phyloP scores from a whole-genome alignment of 2,797 vertebrate species.

The Enteromius treurensis region DNA sequence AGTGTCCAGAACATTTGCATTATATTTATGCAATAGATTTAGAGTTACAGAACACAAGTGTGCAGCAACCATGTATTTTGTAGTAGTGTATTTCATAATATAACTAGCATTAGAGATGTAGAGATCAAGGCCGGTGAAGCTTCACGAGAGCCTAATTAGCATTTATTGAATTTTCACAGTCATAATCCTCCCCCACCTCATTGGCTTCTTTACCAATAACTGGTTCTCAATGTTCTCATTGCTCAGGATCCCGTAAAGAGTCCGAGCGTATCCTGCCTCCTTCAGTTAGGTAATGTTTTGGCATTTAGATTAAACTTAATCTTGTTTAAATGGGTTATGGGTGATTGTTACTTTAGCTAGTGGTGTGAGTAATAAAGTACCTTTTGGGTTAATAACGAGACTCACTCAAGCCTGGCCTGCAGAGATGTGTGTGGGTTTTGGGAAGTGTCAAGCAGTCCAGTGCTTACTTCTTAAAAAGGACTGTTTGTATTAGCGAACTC shows the following conservation, averaged over 20 bases:
- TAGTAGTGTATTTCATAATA: not conserved
- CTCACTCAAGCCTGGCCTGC: constrained; percentile 55
- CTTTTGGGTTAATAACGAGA: constrained; percentile 59
- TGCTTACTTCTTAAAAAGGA: constrained; percentile 69
- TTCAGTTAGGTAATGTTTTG: constrained; percentile 69
- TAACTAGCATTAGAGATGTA: not conserved
- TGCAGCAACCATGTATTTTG: not conserved
- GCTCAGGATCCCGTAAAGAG: constrained; percentile 54
- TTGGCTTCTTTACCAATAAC: constrained; percentile 27
- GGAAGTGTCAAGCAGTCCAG: constrained; percentile 60
- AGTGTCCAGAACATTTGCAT: not conserved
- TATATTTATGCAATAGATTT: not conserved
- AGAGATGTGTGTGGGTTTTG: constrained; percentile 63
- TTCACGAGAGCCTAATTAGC: constrained; percentile 37
- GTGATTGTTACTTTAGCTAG: constrained; percentile 71
- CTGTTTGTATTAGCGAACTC: constrained; percentile 75
- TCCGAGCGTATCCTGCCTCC: constrained; percentile 56
- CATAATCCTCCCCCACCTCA: constrained; percentile 39
- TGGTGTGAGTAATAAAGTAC: constrained; percentile 63
- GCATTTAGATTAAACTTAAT: constrained; percentile 70
- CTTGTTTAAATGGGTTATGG: constrained; percentile 69
- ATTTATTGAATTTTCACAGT: constrained; percentile 52
- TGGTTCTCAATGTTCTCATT: constrained; percentile 7
- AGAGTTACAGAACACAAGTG: not conserved
- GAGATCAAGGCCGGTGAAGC: constrained; percentile 10